These are phyloP conservation scores for Philypnodon macrostomus DNA, from an alignment of 2,797 vertebrate species.

Conservation along the genomic window DNA sequence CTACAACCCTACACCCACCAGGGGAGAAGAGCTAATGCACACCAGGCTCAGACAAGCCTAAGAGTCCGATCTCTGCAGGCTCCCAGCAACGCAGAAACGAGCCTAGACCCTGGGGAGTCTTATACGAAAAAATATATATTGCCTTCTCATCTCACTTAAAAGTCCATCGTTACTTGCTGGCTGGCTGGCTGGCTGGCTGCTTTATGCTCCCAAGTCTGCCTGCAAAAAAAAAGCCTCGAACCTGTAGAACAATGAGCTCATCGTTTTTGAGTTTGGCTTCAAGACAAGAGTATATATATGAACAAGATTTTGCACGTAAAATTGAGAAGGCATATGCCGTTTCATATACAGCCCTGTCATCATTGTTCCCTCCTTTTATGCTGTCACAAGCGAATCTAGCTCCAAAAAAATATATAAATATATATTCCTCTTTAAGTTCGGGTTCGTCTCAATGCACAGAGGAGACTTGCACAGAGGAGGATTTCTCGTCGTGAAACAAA, in stretches of 20 bases:
- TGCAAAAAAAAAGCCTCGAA: slow-evolving; percentile 31
- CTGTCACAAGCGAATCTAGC: neutral
- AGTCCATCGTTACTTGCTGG: slow-evolving; percentile 1
- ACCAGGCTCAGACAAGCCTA: slow-evolving; percentile 50
- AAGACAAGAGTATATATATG: slow-evolving; percentile 20
- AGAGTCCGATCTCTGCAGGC: slow-evolving; percentile 29
- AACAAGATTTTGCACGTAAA: slow-evolving; percentile 23
- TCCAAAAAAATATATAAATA: slow-evolving; percentile 5
- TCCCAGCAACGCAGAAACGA: slow-evolving; percentile 36
- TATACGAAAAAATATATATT: neutral
- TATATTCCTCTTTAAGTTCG: neutral
- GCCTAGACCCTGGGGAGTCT: slow-evolving; percentile 20
- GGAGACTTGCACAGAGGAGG: slow-evolving; percentile 8
- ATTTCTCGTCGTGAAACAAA: slow-evolving; percentile 8
- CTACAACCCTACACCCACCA: slow-evolving; percentile 53
- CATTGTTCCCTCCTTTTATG: neutral
- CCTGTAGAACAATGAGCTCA: slow-evolving; percentile 61
- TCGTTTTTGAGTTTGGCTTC: slow-evolving; percentile 35
- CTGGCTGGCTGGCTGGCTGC: neutral
- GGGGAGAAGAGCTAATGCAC: slow-evolving; percentile 46
- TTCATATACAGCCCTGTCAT: slow-evolving; percentile 15
- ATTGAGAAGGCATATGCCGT: neutral
- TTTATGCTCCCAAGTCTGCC: slow-evolving; percentile 23
- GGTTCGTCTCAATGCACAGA: slow-evolving; percentile 1
- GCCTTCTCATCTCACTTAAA: slow-evolving; percentile 17